Evolutionary conservation across 2,797 vertebrate genomes (phyloP).

Genomic region (Carcharodon carcharias): DNA sequence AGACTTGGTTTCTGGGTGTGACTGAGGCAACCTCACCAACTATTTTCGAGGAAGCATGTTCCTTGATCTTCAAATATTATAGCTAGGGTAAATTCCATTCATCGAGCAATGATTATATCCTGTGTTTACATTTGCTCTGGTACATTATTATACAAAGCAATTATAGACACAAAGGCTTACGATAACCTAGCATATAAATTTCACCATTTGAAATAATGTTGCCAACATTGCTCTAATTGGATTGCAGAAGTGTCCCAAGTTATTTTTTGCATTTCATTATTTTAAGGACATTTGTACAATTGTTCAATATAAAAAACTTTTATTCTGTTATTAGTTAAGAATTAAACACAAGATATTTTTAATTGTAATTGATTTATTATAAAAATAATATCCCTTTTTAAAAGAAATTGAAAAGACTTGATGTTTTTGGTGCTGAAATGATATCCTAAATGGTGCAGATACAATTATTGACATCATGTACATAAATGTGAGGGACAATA

Average conservation of each 20-base stretch:
- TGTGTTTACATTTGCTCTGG: constrained; percentile 25
- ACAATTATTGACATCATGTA: too few species aligned
- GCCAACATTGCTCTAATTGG: not conserved
- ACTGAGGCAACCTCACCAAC: not conserved
- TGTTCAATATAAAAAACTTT: not conserved
- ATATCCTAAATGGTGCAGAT: not conserved
- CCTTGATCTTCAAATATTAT: not conserved
- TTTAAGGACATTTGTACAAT: not conserved
- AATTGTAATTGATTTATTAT: not conserved
- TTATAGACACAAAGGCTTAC: not conserved
- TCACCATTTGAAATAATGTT: not conserved
- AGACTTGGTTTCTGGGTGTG: not conserved
- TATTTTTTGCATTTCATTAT: not conserved
- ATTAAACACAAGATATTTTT: not conserved
- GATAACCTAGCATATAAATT: not conserved
- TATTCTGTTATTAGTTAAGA: not conserved
- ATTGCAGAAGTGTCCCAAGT: not conserved
- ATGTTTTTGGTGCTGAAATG: not conserved
- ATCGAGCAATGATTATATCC: not conserved
- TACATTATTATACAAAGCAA: not conserved
- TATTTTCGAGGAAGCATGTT: not conserved
- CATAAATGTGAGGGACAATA: too few species aligned
- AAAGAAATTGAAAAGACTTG: not conserved
- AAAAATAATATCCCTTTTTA: not conserved
- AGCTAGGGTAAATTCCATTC: constrained; percentile 13